phyloP scores from a whole-genome alignment of 1,140 invertebrate species.

The Dendroctonus valens region DNA sequence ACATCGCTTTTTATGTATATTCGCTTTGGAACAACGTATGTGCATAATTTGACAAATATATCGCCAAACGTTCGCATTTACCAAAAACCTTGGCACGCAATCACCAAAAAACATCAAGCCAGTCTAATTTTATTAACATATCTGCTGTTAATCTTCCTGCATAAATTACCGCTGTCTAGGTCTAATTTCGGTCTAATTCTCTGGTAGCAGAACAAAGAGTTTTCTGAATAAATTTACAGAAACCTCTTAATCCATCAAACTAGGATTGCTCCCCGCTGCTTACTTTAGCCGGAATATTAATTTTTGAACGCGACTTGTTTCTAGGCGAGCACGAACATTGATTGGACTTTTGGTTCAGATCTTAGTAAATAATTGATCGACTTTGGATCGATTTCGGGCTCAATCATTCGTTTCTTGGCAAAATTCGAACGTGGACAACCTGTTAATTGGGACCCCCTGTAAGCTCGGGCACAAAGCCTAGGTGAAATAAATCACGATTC shows the following conservation, averaged over 20 bases:
- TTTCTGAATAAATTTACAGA: slow-evolving; percentile 22
- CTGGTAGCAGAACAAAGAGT: slow-evolving; percentile 23
- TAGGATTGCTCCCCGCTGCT: slow-evolving; percentile 23
- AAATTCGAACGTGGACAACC: background rate
- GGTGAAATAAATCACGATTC: background rate
- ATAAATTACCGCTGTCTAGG: slow-evolving; percentile 21
- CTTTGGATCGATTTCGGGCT: background rate
- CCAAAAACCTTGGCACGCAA: background rate
- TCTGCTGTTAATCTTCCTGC: slow-evolving; percentile 21
- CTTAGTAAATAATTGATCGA: no score
- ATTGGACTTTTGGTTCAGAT: background rate
- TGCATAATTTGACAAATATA: no score
- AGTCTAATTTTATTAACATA: slow-evolving; percentile 26
- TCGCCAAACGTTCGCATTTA: background rate
- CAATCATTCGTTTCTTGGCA: background rate
- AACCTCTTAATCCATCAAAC: slow-evolving; percentile 26
- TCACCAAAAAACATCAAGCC: slow-evolving; percentile 2
- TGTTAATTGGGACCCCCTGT: no score
- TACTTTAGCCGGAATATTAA: background rate
- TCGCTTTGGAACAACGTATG: no score
- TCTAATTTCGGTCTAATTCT: slow-evolving; percentile 24
- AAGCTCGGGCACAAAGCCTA: no score
- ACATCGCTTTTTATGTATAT: no score
- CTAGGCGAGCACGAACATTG: background rate
- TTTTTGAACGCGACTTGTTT: background rate